Conservation (phyloP, 2,888 invertebrate species). For the Xestia c-nigrum region DNA sequence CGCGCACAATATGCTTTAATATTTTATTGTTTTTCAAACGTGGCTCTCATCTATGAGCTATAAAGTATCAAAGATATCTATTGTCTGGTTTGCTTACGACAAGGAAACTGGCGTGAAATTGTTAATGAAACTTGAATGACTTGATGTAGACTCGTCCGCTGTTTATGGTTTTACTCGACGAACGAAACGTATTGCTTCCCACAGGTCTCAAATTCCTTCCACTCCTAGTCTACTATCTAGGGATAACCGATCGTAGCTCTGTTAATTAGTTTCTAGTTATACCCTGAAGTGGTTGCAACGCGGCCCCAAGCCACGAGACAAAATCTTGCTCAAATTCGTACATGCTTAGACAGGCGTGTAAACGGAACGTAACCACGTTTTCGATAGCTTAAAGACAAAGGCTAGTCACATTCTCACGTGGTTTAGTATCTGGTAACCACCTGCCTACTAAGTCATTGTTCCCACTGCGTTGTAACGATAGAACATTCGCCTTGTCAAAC, state of each 20-base stretch:
- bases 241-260: background rate
- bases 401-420: constrained; percentile 7
- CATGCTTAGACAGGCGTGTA: background rate
- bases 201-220: background rate
- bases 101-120: background rate
- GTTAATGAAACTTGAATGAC: constrained; percentile 1
- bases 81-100: constrained; percentile 12
- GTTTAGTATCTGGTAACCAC: constrained; percentile 32
- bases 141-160: background rate
- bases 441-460: constrained; percentile 22
- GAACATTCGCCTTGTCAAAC: constrained; percentile 12
- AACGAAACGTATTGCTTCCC: background rate
- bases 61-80: constrained; percentile 19
- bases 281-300: background rate
- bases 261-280: background rate
- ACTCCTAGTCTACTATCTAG: background rate
- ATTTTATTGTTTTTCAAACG: constrained; percentile 50
- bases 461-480: background rate
- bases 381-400: constrained; percentile 25
- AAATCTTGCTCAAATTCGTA: background rate
- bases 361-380: constrained; percentile 25
- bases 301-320: background rate
- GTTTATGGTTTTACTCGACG: background rate
- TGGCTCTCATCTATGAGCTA: constrained; percentile 15
- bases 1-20: constrained; percentile 20